Evolutionary conservation across 1,140 invertebrate species (phyloP).

Genomic region (Phortica variegata): DNA sequence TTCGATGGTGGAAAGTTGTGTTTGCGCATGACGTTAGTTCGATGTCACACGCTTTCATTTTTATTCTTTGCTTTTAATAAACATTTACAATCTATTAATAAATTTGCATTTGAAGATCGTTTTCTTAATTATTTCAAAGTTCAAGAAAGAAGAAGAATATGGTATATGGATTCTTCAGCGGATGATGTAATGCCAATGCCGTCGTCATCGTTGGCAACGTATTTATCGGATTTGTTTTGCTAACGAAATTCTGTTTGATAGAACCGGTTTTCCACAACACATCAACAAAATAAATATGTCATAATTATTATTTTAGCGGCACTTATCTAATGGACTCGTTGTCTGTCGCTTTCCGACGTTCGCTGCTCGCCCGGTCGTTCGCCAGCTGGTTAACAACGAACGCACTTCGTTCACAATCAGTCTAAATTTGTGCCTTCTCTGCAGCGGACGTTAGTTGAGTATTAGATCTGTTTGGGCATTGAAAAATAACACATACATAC

Average conservation of each 20-base stretch:
- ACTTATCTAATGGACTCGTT: conserved; percentile 10
- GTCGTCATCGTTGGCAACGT: neutral
- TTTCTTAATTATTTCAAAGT: too few species aligned
- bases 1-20: too few species aligned
- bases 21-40: too few species aligned
- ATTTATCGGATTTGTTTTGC: conserved; percentile 42
- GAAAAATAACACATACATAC: conserved; percentile 10
- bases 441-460: conserved; percentile 8
- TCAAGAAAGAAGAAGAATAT: too few species aligned
- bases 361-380: conserved; percentile 18
- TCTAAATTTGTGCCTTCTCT: conserved; percentile 20
- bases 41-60: too few species aligned
- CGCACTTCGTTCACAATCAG: conserved; percentile 15
- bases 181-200: conserved; percentile 31
- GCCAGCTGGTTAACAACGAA: neutral
- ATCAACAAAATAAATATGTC: neutral
- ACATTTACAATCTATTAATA: too few species aligned
- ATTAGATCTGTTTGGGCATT: conserved; percentile 8
- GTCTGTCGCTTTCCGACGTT: conserved; percentile 13
- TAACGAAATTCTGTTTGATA: conserved; percentile 12
- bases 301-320: neutral
- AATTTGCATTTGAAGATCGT: too few species aligned
- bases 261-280: conserved; percentile 3
- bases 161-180: too few species aligned
- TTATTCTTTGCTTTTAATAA: too few species aligned